A percentile compares a stretch with the other conserved stretches of the same genome.
Evolutionary conservation across 2,888 invertebrate genomes (phyloP).

Genomic region (Eupithecia pulchellata): DNA sequence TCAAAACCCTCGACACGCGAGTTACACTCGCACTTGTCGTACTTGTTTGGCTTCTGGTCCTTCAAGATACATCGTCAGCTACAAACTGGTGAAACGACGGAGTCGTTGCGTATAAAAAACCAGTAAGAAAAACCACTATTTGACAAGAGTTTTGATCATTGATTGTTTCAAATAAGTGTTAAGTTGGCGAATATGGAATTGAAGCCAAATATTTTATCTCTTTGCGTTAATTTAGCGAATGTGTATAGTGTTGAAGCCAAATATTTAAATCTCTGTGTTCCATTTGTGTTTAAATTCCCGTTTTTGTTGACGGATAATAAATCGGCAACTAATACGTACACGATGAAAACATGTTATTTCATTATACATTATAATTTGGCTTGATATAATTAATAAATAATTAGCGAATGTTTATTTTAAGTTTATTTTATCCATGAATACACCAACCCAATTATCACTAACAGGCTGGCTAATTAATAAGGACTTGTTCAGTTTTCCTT

Average conservation of each 20-base stretch:
- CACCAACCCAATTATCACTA: background rate
- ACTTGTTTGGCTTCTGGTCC: too few relatives aligned
- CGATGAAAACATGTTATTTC: background rate
- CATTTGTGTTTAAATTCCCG: background rate
- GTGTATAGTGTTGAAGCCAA: background rate
- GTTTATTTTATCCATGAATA: background rate
- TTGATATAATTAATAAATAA: background rate
- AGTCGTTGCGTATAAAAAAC: too few relatives aligned
- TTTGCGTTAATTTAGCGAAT: too few relatives aligned
- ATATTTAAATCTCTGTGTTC: constrained; percentile 8
- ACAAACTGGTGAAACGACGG: too few relatives aligned
- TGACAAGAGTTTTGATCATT: too few relatives aligned
- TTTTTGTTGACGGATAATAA: background rate
- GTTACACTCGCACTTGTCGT: too few relatives aligned
- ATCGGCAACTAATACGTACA: background rate
- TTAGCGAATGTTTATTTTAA: background rate
- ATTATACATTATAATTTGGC: background rate
- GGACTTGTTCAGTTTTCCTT: background rate
- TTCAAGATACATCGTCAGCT: too few relatives aligned
- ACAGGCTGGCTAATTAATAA: background rate
- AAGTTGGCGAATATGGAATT: background rate
- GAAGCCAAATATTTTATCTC: background rate
- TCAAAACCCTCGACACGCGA: too few relatives aligned
- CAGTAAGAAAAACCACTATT: too few relatives aligned
- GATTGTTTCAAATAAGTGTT: too few relatives aligned